phyloP scores from a whole-genome alignment of 92 coral and sea anemone genomes.

The Nematostella vectensis region DNA sequence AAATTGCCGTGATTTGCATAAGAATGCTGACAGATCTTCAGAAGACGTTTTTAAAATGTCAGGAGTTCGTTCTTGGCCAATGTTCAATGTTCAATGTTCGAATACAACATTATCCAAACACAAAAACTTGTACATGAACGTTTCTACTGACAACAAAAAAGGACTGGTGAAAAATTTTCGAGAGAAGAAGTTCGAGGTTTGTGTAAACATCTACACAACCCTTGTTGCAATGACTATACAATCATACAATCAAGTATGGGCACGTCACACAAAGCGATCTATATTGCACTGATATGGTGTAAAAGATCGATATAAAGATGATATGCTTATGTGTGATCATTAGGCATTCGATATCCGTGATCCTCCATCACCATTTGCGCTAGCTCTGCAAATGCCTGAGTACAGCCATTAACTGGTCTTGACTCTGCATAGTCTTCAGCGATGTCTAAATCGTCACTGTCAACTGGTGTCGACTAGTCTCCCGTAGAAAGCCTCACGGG shows the following conservation, averaged over 20 bases:
- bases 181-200: too few species aligned
- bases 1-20: not conserved
- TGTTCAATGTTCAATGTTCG: too few species aligned
- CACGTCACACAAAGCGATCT: not conserved
- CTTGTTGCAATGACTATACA: not conserved
- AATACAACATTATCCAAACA: not conserved
- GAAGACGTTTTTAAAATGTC: not conserved
- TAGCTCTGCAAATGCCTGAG: slow-evolving; percentile 20
- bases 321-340: slow-evolving; percentile 11
- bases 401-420: slow-evolving; percentile 12
- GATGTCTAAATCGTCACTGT: slow-evolving; percentile 9
- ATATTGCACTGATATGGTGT: slow-evolving; percentile 6
- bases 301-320: slow-evolving; percentile 6
- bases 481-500: slow-evolving; percentile 12
- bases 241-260: too few species aligned
- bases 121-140: slow-evolving; percentile 5
- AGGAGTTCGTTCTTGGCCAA: not conserved
- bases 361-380: slow-evolving; percentile 33
- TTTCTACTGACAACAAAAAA: not conserved
- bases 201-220: too few species aligned
- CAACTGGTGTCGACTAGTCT: slow-evolving; percentile 11
- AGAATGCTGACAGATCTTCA: not conserved
- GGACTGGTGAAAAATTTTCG: too few species aligned
- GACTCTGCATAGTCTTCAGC: slow-evolving; percentile 16
- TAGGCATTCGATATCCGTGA: slow-evolving; percentile 18